Base-by-base conservation (phyloP, 1,140 invertebrate species). In the Eubasilissa regina region DNA sequence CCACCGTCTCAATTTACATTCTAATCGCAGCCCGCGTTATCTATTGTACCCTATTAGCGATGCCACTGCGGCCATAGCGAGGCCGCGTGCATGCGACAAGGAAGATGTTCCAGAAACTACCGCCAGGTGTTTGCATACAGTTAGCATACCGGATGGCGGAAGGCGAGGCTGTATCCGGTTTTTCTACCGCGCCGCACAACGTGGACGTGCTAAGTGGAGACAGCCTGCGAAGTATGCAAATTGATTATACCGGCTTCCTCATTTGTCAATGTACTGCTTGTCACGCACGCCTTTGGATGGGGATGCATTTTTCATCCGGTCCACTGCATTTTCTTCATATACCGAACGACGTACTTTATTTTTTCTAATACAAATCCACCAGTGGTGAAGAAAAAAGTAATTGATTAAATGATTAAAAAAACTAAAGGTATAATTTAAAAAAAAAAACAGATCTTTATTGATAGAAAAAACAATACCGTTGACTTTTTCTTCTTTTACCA, bases 1-100 rank as follows among this genome's bases (percentile, higher is more conserved):
- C 45, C 45, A 35, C 48, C 75, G 55, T 58, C 60, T 76, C 56
- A 66, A 76, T 76, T 76, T 58, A 51, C 75, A 76, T 76, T 76
- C 75, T 64, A 64, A 64, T 64, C 75, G 60, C 58, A 51, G 56
- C 25, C 17, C 43, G 19, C 47, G 60, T 76, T 75, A 75, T 75
- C 73, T 45, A 53, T 75, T 75, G 53, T 75, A 75, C 44, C 47
- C 35, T 45, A 66, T 48, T 53, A 48, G 58, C 75, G 75, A n/a
- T 51, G 21, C 75, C 15, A 51, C 58, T 76, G 75, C 19, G 60
- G 43, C 64, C 17, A 47, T 68, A 68, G 43, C 44, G 25, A n/a
- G 25, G 25, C 25, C 25, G 25, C 25, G 60, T 13, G 25, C 35
- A 64, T 25, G 60, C 60, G 60, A 25, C 9, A 64, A 44, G 25